phyloP scores from a whole-genome alignment of 92 coral and sea anemone genomes.

The Zoanthus solanderi region DNA sequence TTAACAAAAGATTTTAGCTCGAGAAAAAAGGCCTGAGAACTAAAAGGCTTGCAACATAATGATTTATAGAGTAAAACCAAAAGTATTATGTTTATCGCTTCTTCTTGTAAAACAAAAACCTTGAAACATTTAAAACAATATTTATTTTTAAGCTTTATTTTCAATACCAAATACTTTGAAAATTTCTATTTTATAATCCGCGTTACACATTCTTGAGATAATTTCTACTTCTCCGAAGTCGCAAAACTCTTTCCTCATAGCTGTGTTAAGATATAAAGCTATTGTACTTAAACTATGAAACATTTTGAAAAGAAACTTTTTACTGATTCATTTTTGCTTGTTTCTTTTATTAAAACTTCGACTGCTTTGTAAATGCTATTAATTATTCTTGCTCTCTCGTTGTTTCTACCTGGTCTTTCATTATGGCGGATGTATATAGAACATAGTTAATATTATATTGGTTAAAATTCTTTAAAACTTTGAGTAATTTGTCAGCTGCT shows the following conservation, averaged over 20 bases:
- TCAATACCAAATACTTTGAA: not conserved
- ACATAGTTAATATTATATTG: not conserved
- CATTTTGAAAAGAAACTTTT: too few relatives aligned
- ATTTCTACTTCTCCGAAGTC: not conserved
- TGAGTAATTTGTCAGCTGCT: not conserved
- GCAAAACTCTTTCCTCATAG: not conserved
- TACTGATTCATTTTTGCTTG: not conserved
- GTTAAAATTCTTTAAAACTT: slow-evolving; percentile 13
- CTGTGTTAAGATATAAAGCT: not conserved
- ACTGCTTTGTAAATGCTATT: not conserved
- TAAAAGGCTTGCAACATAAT: too few relatives aligned
- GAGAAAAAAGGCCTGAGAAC: too few relatives aligned
- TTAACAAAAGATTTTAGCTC: too few relatives aligned
- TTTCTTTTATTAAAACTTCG: not conserved
- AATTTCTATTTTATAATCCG: not conserved
- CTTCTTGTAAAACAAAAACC: too few relatives aligned
- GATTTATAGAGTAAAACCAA: too few relatives aligned
- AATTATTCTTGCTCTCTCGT: not conserved
- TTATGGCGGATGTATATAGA: slow-evolving; percentile 4
- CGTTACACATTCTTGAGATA: not conserved
- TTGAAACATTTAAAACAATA: too few relatives aligned
- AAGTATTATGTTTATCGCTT: too few relatives aligned
- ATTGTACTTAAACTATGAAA: not conserved
- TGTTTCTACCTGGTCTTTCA: not conserved
- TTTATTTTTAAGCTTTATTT: not conserved